A percentile compares a stretch with the other conserved stretches of the same genome.
Conservation (phyloP, 2,113 vertebrate genomes). For the Garra rufa region DNA sequence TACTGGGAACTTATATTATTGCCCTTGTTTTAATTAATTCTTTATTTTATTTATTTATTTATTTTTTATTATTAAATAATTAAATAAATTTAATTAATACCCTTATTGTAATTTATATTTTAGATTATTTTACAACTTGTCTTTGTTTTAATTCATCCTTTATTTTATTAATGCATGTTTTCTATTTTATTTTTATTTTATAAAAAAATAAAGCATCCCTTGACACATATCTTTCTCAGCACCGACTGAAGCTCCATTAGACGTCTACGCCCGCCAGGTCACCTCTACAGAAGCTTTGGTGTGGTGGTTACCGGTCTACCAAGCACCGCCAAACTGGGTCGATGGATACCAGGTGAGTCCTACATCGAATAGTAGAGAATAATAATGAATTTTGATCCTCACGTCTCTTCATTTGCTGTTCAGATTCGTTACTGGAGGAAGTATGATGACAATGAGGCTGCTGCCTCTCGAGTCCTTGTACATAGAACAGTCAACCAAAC, state of each 20-base stretch:
- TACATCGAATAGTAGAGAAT: neutral
- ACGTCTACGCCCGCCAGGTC: slow-evolving; percentile 83
- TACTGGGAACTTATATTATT: neutral
- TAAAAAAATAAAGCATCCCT: neutral
- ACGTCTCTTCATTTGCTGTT: neutral
- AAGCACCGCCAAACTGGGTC: slow-evolving; percentile 81
- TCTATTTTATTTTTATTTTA: neutral
- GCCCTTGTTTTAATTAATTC: neutral
- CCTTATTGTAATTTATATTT: no score
- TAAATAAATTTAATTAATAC: no score
- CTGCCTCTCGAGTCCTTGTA: slow-evolving; percentile 88
- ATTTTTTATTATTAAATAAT: neutral
- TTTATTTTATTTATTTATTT: neutral
- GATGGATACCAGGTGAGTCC: slow-evolving; percentile 91
- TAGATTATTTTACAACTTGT: no score
- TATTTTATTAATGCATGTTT: no score
- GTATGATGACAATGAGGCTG: slow-evolving; percentile 89
- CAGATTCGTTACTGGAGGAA: slow-evolving; percentile 96
- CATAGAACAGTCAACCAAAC: slow-evolving; percentile 83
- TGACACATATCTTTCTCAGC: slow-evolving; percentile 65
- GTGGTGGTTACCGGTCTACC: slow-evolving; percentile 90
- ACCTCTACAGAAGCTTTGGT: slow-evolving; percentile 92
- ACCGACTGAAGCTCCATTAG: slow-evolving; percentile 86
- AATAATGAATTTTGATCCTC: neutral
- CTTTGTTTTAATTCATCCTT: neutral